phyloP scores from a whole-genome alignment of 2,888 invertebrate genomes.

The Chymomyza amoena region DNA sequence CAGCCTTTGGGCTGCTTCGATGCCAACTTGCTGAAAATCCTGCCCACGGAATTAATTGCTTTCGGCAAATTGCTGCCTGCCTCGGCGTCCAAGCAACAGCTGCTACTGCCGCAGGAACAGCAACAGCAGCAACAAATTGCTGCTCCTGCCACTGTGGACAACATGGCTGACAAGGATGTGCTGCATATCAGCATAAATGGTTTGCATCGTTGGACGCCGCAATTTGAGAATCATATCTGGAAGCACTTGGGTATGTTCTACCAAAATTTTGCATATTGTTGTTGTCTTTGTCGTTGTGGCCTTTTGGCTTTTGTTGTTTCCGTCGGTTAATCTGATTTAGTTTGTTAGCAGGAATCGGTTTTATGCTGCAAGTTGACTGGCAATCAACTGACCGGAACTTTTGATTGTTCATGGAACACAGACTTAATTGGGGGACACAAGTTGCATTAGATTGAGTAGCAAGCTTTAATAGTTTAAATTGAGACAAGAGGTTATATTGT shows the following conservation, averaged over 20 bases:
- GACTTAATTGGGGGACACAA: not conserved
- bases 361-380: not conserved
- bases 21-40: conserved; percentile 76
- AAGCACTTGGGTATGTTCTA: conserved; percentile 77
- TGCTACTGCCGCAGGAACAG: conserved; percentile 9
- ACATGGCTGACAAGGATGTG: conserved; percentile 61
- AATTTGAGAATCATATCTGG: conserved; percentile 78
- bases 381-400: not conserved
- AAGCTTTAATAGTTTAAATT: too few species aligned
- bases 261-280: not conserved
- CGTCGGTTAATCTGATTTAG: conserved; percentile 52
- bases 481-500: too few species aligned
- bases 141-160: conserved; percentile 15
- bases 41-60: conserved; percentile 78
- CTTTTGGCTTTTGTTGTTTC: conserved; percentile 20
- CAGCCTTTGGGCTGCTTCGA: conserved; percentile 76
- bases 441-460: not conserved
- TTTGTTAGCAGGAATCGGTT: not conserved
- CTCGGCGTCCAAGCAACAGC: conserved; percentile 45
- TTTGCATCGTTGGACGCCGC: conserved; percentile 77
- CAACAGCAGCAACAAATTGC: conserved; percentile 41
- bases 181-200: conserved; percentile 77
- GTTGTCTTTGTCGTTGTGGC: not conserved
- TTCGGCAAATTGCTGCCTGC: conserved; percentile 77
- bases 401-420: not conserved